Evolutionary conservation across 2,888 invertebrate genomes (phyloP), one percentile per base, ranked within the genome.

Genomic region (Ochlodes sylvanus): DNA sequence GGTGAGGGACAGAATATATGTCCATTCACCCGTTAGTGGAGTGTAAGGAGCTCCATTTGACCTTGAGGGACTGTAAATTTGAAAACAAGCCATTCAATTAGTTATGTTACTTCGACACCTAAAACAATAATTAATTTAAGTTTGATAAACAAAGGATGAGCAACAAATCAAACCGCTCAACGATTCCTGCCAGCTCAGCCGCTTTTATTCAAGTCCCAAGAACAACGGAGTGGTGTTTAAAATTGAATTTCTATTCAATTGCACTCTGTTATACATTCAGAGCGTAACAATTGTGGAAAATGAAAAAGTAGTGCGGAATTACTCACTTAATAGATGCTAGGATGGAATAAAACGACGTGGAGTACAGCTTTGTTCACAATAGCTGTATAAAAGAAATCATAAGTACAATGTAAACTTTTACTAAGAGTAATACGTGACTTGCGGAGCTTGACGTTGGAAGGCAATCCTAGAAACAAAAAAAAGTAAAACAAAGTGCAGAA

Each of bases 221-320:
- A 19, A 61, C 50, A 61, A 27, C 19, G 50, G 19, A 61, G 34
- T 17, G 14, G 34, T 47, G 50, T 50, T 61, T 34, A 60, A 60
- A 44, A 47, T 60, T 1, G 15, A 32, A 60, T 60, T 60, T 60
- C 44, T 60, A 60, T 60, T 60, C 60, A 60, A 60, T 60, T 60
- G 60, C 61, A 38, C 34, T 38, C 57, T 41, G 0, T 50, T 50
- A 50, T 17, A 61, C 34, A 61, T 50, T 17, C 9, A 61, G 21
- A 52, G 47, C 47, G 47, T 3, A 32, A 61, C 61, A 61, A 61
- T 61, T 34, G 50, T 34, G 17, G 47, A 34, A 61, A 50, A 50
- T 61, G 61, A 61, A 50, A 61, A 61, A 61, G 61, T 50, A 34
- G 32, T 50, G 27, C 50, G 19, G 32, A 61, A 61, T 61, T 61